phyloP scores from a whole-genome alignment of 2,888 invertebrate species.

The Apamea monoglypha region DNA sequence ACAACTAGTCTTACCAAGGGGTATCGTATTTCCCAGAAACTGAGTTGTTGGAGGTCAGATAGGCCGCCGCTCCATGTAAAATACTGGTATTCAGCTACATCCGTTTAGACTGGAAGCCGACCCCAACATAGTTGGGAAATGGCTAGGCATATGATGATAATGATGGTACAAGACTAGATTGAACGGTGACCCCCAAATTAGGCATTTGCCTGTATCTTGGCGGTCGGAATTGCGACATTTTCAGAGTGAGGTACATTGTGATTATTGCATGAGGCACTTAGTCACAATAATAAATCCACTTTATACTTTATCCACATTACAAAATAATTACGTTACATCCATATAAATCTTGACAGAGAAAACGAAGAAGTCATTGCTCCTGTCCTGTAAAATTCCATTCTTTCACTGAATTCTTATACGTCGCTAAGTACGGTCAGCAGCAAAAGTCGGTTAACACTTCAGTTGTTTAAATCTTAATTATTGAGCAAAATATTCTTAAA shows the following conservation, averaged over 20 bases:
- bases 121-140: too few relatives aligned
- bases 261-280: not conserved
- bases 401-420: constrained; percentile 38
- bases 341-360: constrained; percentile 30
- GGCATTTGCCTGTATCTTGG: too few relatives aligned
- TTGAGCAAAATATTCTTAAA: too few relatives aligned
- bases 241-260: not conserved
- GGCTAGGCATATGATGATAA: too few relatives aligned
- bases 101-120: not conserved
- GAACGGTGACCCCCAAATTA: too few relatives aligned
- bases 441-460: too few relatives aligned
- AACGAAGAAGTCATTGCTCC: constrained; percentile 50
- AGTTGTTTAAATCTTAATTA: too few relatives aligned
- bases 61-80: too few relatives aligned
- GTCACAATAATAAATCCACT: not conserved
- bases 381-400: constrained; percentile 50
- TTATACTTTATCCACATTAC: not conserved
- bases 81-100: not conserved
- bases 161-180: not conserved
- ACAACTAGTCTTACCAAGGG: not conserved
- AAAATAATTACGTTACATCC: not conserved
- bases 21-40: not conserved
- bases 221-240: not conserved
- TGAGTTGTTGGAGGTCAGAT: not conserved
- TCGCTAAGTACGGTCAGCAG: too few relatives aligned